These are phyloP conservation scores for Euwallacea similis DNA, from an alignment of 1,140 invertebrate species.

Conservation along the genomic window DNA sequence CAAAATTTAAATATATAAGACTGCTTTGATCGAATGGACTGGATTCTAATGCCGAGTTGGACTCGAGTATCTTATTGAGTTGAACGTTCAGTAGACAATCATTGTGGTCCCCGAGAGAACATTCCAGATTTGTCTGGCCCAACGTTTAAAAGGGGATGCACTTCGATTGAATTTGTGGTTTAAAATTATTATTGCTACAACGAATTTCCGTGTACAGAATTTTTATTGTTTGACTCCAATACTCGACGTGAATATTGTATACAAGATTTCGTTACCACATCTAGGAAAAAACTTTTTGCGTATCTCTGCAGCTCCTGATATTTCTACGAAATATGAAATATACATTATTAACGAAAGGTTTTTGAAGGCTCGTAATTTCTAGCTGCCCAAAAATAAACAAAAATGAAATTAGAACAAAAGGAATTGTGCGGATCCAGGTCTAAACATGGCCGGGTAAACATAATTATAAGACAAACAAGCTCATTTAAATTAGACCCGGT, in stretches of 20 bases:
- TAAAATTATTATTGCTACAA: conserved; percentile 30
- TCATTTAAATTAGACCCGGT: conserved; percentile 20
- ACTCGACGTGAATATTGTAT: not conserved
- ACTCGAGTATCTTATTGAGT: conserved; percentile 35
- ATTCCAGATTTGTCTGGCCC: conserved; percentile 25
- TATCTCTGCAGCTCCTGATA: too few species aligned
- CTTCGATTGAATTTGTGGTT: conserved; percentile 19
- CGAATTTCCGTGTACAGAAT: conserved; percentile 26
- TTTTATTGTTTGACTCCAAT: conserved; percentile 19
- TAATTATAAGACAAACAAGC: conserved; percentile 17
- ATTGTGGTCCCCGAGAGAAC: conserved; percentile 19
- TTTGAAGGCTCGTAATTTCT: too few species aligned
- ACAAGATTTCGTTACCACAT: not conserved
- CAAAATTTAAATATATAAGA: conserved; percentile 41
- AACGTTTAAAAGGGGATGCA: conserved; percentile 16
- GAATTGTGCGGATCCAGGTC: too few species aligned
- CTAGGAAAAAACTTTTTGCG: too few species aligned
- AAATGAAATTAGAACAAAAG: too few species aligned
- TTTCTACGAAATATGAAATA: too few species aligned
- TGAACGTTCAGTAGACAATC: conserved; percentile 10
- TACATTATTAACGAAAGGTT: too few species aligned
- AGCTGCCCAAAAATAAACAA: too few species aligned
- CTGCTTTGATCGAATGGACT: conserved; percentile 28
- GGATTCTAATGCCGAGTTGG: conserved; percentile 28
- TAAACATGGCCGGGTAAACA: not conserved